A percentile compares a stretch with the other conserved stretches of the same genome.
These are phyloP conservation scores for Mongoloraphidia duomilia DNA, from an alignment of 2,888 invertebrate species.

Conservation along the genomic window DNA sequence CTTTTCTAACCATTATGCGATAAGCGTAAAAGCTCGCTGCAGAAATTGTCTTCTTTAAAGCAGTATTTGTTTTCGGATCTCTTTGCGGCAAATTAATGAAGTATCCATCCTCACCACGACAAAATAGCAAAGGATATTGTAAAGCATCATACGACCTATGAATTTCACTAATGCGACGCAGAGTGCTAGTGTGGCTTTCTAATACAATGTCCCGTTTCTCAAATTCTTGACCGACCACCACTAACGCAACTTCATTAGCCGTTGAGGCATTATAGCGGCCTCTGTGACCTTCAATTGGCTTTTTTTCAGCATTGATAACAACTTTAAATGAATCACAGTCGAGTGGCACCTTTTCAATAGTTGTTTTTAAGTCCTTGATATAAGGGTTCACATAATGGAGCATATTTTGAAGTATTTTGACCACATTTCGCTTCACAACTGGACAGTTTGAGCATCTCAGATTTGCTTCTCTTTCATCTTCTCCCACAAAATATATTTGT, in stretches of 20 bases:
- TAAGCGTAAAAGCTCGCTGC: conserved; percentile 16
- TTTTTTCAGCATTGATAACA: background rate
- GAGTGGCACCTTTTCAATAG: background rate
- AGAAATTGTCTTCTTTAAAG: conserved; percentile 8
- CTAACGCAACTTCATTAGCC: background rate
- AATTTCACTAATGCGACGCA: conserved; percentile 10
- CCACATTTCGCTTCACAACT: background rate
- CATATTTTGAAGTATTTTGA: background rate
- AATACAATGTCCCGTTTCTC: conserved; percentile 1
- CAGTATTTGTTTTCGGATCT: conserved; percentile 7
- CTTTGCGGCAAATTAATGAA: conserved; percentile 8
- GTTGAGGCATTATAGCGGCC: background rate
- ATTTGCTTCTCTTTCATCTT: conserved; percentile 4
- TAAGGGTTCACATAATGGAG: conserved; percentile 1
- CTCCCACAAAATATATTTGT: conserved; percentile 15
- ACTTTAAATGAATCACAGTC: background rate
- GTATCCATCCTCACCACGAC: conserved; percentile 15
- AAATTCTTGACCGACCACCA: background rate
- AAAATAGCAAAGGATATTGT: conserved; percentile 20
- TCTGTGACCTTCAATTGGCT: background rate
- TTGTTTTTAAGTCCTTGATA: conserved; percentile 8
- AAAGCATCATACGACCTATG: conserved; percentile 18
- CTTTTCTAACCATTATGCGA: conserved; percentile 13
- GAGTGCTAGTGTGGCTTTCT: background rate
- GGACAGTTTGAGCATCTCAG: background rate